Evolutionary conservation across 2,113 vertebrate species (phyloP).

Genomic region (Vimba vimba): DNA sequence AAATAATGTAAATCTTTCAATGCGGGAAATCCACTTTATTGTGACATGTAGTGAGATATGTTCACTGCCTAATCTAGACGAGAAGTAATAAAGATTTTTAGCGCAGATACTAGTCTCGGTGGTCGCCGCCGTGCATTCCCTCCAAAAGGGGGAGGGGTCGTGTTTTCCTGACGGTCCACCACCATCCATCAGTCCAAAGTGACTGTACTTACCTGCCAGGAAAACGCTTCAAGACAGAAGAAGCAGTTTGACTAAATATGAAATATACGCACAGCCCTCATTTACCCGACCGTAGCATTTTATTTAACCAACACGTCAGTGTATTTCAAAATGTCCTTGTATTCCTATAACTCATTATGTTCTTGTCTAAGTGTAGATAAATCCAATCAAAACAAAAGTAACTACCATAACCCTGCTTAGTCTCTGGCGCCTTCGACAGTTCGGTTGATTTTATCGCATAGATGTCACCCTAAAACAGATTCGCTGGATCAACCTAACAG

Average conservation of each 20-base stretch:
- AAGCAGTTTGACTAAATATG: neutral
- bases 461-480: constrained; percentile 71
- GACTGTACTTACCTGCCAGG: constrained; percentile 10
- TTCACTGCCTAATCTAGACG: neutral
- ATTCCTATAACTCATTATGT: neutral
- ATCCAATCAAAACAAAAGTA: neutral
- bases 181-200: constrained; percentile 20
- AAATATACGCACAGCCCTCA: neutral
- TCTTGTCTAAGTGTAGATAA: neutral
- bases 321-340: neutral
- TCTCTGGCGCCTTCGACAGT: constrained; percentile 49
- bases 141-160: constrained; percentile 46
- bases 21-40: neutral
- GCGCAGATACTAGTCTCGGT: constrained; percentile 2
- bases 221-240: constrained; percentile 1
- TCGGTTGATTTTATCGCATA: constrained; percentile 61
- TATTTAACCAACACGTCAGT: neutral
- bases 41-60: neutral
- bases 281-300: neutral
- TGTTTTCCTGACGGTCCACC: constrained; percentile 22
- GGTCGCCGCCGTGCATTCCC: constrained; percentile 28
- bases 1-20: neutral
- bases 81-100: neutral
- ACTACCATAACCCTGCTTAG: neutral
- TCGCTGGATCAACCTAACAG: constrained; percentile 73